A percentile compares a stretch with the other conserved stretches of the same genome.
Evolutionary conservation across 2,888 invertebrate genomes (phyloP).

Genomic region (Linnaemya tessellans): DNA sequence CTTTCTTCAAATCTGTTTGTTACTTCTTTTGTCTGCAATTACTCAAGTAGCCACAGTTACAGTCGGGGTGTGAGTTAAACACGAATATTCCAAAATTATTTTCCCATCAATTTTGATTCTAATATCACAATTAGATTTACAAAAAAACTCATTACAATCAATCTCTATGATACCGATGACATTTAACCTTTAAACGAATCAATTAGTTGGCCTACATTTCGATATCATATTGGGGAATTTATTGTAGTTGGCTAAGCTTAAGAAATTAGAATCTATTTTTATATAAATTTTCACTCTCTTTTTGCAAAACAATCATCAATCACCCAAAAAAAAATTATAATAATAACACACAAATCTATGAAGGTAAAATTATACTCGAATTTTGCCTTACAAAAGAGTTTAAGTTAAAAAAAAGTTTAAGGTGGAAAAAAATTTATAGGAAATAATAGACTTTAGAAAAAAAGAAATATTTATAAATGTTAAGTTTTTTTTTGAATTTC

Average conservation of each 20-base stretch:
- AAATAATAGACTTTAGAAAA: too few species aligned
- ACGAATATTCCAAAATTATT: not conserved
- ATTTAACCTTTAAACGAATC: slow-evolving; percentile 68
- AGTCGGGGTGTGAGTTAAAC: not conserved
- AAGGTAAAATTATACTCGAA: too few species aligned
- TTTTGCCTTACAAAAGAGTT: too few species aligned
- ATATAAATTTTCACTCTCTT: not conserved
- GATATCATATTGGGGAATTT: not conserved
- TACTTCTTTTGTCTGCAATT: not conserved
- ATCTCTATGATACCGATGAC: slow-evolving; percentile 54
- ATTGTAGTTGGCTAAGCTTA: not conserved
- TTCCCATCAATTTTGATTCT: not conserved
- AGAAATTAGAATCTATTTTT: slow-evolving; percentile 3
- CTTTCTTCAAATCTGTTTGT: not conserved
- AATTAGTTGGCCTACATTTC: slow-evolving; percentile 40
- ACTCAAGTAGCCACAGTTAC: not conserved
- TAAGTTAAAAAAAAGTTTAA: slow-evolving; percentile 4
- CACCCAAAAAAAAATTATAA: slow-evolving; percentile 15
- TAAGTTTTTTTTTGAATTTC: too few species aligned
- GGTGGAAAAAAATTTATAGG: not conserved
- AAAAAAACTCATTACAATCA: slow-evolving; percentile 8
- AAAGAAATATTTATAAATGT: not conserved
- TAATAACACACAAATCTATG: not conserved
- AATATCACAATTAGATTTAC: not conserved
- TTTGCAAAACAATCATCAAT: slow-evolving; percentile 37